Evolutionary conservation across 2,888 invertebrate genomes (phyloP).

Genomic region (Neoscelio sp.): DNA sequence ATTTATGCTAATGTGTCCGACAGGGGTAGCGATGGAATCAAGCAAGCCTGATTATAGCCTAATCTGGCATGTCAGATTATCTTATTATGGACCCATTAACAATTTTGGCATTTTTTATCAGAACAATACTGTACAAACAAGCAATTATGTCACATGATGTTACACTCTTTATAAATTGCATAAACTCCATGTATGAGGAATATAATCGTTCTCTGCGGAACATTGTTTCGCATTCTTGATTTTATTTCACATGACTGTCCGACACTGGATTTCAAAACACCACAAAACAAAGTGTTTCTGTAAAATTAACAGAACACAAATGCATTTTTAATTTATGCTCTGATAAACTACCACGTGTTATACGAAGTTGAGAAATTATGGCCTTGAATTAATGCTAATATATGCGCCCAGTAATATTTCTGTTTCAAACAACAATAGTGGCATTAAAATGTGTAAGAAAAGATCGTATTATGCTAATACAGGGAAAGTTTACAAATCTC

Average conservation of each 20-base stretch:
- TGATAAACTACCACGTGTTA: conserved; percentile 33
- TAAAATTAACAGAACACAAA: conserved; percentile 10
- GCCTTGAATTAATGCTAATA: conserved; percentile 9
- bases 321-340: conserved; percentile 37
- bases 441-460: background rate
- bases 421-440: background rate
- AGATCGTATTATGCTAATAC: background rate
- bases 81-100: too few relatives aligned
- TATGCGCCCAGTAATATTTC: too few relatives aligned
- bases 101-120: too few relatives aligned
- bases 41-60: too few relatives aligned
- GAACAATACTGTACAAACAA: too few relatives aligned
- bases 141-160: conserved; percentile 8
- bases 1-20: too few relatives aligned
- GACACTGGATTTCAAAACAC: background rate
- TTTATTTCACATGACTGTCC: conserved; percentile 39
- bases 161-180: conserved; percentile 32
- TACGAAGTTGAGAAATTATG: conserved; percentile 7
- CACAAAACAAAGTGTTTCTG: conserved; percentile 21
- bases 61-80: too few relatives aligned
- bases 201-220: conserved; percentile 12
- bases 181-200: conserved; percentile 1
- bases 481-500: conserved; percentile 1
- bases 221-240: conserved; percentile 40
- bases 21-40: too few relatives aligned